Evolutionary conservation across 2,888 invertebrate species (phyloP), one percentile per base, ranked within the genome.

Genomic region (Cylloceria caligata): DNA sequence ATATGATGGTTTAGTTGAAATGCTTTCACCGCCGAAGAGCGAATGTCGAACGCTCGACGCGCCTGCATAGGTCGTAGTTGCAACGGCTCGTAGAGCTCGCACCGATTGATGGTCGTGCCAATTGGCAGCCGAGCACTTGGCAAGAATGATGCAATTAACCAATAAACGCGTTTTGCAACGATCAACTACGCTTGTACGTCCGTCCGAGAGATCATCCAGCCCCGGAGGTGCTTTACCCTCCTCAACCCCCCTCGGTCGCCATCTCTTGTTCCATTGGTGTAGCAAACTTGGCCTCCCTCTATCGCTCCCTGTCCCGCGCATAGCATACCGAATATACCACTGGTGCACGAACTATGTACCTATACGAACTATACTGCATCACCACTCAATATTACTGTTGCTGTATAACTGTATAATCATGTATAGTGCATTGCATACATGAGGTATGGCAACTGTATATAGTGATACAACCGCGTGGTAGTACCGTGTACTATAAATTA

Each of bases 141-240:
- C 90, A 89, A 89, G 89, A 90, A 90, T 91, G 88, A 91, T 89
- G 89, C 90, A 91, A 91, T 91, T 91, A 91, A 89, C 89, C 90
- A 89, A 91, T 90, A 90, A 91, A 91, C 88, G 88, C 88, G 87
- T 90, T 90, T 90, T 87, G 87, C 87, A 79, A 78, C 75, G 82
- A 68, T 67, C 72, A 78, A 79, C 72, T 81, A 82, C 75, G 72
- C 82, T 82, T 75, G 82, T 82, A 78, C 65, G 73, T 74, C 74
- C 65, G 67, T 64, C 67, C 65, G 60, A 57, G 45, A 57, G 39
- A 36, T 47, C 65, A 60, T 39, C 52, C 72, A 76, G 68, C 74
- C 47, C 76, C 69, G 64, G 45, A 47, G 77, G 71, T 49, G 57
- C 67, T 82, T 79, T 79, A 65, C 64, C 27, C 13, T 27, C 21